Evolutionary conservation across 2,888 invertebrate species (phyloP).

Genomic region (Thereva unica): DNA sequence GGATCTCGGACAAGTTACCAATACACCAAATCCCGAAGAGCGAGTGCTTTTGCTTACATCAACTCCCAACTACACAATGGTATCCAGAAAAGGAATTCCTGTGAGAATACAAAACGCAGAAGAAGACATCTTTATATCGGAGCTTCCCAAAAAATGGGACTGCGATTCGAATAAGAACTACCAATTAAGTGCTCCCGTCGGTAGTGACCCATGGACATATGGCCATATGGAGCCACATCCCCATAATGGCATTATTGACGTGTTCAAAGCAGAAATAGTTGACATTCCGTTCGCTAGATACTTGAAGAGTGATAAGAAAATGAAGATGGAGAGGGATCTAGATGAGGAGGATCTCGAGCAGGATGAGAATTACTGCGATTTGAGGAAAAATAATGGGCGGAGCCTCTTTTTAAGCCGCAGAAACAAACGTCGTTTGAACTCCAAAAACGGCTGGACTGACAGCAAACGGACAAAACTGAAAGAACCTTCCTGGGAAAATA

Average conservation of each 20-base stretch:
- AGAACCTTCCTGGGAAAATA: slow-evolving; percentile 25
- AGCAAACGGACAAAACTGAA: slow-evolving; percentile 40
- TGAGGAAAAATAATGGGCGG: slow-evolving; percentile 19
- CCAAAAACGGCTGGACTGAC: slow-evolving; percentile 39
- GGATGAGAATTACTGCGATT: slow-evolving; percentile 37
- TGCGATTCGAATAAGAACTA: slow-evolving; percentile 64
- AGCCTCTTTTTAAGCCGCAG: slow-evolving; percentile 26
- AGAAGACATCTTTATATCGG: slow-evolving; percentile 80
- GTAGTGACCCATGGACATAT: slow-evolving; percentile 76
- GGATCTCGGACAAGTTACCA: slow-evolving; percentile 68
- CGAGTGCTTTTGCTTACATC: slow-evolving; percentile 69
- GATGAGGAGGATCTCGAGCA: slow-evolving; percentile 54
- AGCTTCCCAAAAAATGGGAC: slow-evolving; percentile 79
- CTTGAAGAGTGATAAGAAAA: slow-evolving; percentile 57
- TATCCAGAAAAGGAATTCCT: slow-evolving; percentile 80
- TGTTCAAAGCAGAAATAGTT: slow-evolving; percentile 81
- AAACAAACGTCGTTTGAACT: slow-evolving; percentile 35
- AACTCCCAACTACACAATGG: slow-evolving; percentile 78
- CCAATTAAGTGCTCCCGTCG: slow-evolving; percentile 61
- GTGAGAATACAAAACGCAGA: slow-evolving; percentile 76
- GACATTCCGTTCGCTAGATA: slow-evolving; percentile 78
- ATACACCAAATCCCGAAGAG: slow-evolving; percentile 69
- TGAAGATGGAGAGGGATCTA: slow-evolving; percentile 50
- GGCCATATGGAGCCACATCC: slow-evolving; percentile 59
- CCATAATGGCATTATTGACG: slow-evolving; percentile 78